Base-by-base conservation (phyloP, 2,113 vertebrate species). In the Chroicocephalus ridibundus region DNA sequence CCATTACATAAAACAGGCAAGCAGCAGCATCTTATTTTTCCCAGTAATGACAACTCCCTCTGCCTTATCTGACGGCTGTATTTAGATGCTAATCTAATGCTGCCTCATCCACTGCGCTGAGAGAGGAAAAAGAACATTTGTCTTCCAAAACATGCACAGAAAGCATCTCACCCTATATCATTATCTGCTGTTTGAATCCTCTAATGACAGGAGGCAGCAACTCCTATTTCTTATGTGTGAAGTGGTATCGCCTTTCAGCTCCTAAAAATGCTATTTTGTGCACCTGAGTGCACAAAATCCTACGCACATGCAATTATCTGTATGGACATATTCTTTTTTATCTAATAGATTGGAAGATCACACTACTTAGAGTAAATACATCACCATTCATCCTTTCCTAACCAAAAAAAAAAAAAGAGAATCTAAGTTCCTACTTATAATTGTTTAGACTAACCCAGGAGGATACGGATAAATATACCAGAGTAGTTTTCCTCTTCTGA, bases 251-350 rank as follows among this genome's bases (percentile, higher is more conserved):
- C 5, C n/a, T 86, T 76, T 68, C 38, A 69, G 46, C 25, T 31
- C 58, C 55, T 70, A 55, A 76, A 94, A 90, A 38, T 9, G 20
- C 4, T 31, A 24, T 47, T 66, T 60, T 49, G 31, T 47, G 8
- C 6, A 60, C 11, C 7, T 0, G 1, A 61, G 24, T 0, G 0
- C 58, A 61, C 34, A 80, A 90, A 92, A 72, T 19, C 22, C 54
- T 34, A 76, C 0, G 4, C 11, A 46, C 2, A 5, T 51, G 17
- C 2, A 15, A 51, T 22, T 65, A 76, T 4, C 3, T 51, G 20
- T 17, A 64, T 12, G 31, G 34, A 71, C 8, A 20, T 18, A 40
- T 1, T 34, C 17, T 24, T 34, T 77, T 77, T 75, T 55, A 85
- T 42, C 51, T 74, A 77, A 38, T 0, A 61, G 15, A 52, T 0